A percentile compares a stretch with the other conserved stretches of the same genome.
Conservation (phyloP, 2,888 invertebrate genomes). For the Flexamia atlantica region DNA sequence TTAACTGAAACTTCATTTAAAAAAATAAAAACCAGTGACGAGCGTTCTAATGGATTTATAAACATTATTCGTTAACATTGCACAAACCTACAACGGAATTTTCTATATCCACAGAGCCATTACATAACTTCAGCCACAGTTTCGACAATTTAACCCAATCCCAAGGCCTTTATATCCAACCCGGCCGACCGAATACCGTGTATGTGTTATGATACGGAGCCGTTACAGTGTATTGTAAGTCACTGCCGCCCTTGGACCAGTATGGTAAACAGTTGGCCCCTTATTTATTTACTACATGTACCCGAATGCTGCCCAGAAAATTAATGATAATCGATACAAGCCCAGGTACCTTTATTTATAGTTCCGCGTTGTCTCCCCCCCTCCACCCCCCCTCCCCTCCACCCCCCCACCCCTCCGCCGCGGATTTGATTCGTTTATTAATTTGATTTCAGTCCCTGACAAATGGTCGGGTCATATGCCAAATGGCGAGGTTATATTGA, state of each 20-base stretch:
- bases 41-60: too few relatives aligned
- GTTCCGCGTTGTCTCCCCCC: constrained; percentile 22
- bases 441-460: constrained; percentile 18
- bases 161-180: too few relatives aligned
- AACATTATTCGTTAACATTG: too few relatives aligned
- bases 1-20: too few relatives aligned
- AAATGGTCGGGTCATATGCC: constrained; percentile 4
- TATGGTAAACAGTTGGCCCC: constrained; percentile 44
- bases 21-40: too few relatives aligned
- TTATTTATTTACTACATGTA: constrained; percentile 58
- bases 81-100: too few relatives aligned
- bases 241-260: constrained; percentile 35
- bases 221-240: constrained; percentile 26
- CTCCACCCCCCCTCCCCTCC: too few relatives aligned
- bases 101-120: too few relatives aligned
- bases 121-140: too few relatives aligned
- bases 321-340: constrained; percentile 57
- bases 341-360: constrained; percentile 42
- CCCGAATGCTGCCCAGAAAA: constrained; percentile 40
- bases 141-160: too few relatives aligned
- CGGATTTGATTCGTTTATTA: constrained; percentile 19
- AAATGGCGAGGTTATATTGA: background rate
- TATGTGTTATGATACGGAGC: background rate
- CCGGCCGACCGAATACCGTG: too few relatives aligned
- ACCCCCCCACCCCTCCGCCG: background rate